Evolutionary conservation across 2,888 invertebrate species (phyloP).

Genomic region (Ctena decussata): DNA sequence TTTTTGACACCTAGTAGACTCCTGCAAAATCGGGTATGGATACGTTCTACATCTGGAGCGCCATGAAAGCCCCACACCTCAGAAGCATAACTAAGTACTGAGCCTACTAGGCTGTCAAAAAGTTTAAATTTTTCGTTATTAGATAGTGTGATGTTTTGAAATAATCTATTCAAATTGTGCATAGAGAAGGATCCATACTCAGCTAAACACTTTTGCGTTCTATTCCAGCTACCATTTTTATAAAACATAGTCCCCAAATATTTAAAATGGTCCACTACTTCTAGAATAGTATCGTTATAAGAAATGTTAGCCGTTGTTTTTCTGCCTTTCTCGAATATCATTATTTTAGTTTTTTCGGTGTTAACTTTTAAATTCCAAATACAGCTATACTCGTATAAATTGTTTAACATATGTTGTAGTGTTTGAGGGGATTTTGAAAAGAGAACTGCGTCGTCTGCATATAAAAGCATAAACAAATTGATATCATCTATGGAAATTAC

Average conservation of each 20-base stretch:
- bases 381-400: background rate
- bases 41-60: background rate
- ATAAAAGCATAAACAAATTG: background rate
- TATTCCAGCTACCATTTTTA: conserved; percentile 1
- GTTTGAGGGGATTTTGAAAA: conserved; percentile 14
- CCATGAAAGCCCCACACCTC: background rate
- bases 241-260: conserved; percentile 15
- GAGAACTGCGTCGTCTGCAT: conserved; percentile 7
- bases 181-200: background rate
- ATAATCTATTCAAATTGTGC: background rate
- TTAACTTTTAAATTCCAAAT: conserved; percentile 9
- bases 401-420: background rate
- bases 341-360: too few species aligned
- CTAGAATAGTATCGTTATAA: conserved; percentile 1
- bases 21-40: background rate
- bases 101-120: background rate
- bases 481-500: background rate
- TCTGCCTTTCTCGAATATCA: too few species aligned
- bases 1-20: background rate
- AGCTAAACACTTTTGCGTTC: background rate
- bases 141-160: background rate
- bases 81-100: background rate
- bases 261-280: background rate
- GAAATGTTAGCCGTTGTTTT: background rate
- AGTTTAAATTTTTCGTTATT: background rate